These are phyloP conservation scores for Buathra laborator DNA, from an alignment of 2,888 invertebrate species.

Conservation along the genomic window DNA sequence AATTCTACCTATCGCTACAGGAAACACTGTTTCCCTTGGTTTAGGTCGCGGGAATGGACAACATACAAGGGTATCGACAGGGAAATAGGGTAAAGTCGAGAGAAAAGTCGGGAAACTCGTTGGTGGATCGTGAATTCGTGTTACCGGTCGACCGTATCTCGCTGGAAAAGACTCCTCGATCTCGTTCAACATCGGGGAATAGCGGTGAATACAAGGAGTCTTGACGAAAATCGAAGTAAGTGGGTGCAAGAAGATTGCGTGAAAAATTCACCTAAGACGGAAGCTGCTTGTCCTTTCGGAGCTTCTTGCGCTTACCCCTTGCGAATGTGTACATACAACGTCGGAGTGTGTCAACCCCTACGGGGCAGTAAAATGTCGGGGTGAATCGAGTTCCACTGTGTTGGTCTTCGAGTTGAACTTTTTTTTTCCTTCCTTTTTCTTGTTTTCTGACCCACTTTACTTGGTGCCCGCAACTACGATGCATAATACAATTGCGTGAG, in stretches of 20 bases:
- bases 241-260: constrained; percentile 60
- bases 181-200: constrained; percentile 3
- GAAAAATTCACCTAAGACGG: constrained; percentile 61
- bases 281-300: constrained; percentile 5
- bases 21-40: constrained; percentile 1
- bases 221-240: constrained; percentile 54
- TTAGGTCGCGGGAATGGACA: neutral
- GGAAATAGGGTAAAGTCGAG: constrained; percentile 13
- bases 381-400: constrained; percentile 51
- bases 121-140: constrained; percentile 32
- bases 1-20: neutral
- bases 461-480: constrained; percentile 9
- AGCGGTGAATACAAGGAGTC: constrained; percentile 23
- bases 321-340: constrained; percentile 24
- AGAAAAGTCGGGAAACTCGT: constrained; percentile 35
- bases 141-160: constrained; percentile 9
- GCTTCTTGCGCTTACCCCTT: constrained; percentile 16
- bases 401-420: constrained; percentile 11
- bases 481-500: constrained; percentile 47
- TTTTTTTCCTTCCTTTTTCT: constrained; percentile 50
- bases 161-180: constrained; percentile 15
- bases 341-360: constrained; percentile 51
- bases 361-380: constrained; percentile 64
- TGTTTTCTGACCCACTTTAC: constrained; percentile 57
- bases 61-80: neutral